These are phyloP conservation scores for Pseudocheirus occidentalis DNA, from an alignment of 2,797 vertebrate genomes.

Conservation along the genomic window DNA sequence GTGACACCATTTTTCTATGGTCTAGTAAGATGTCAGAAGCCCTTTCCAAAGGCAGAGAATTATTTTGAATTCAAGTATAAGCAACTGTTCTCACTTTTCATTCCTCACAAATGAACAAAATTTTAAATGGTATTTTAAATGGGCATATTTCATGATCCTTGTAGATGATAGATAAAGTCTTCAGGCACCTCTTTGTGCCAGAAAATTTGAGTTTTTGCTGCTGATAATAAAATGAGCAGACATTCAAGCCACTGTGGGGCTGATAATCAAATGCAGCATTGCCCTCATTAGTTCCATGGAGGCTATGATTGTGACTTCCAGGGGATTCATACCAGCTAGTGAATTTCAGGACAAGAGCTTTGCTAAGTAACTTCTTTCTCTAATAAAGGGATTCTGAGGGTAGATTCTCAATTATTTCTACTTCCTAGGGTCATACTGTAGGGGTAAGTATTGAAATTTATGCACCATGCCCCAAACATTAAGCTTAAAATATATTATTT, in stretches of 20 bases:
- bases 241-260: conserved; percentile 19
- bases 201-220: conserved; percentile 43
- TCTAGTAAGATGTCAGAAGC: conserved; percentile 18
- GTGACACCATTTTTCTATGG: conserved; percentile 28
- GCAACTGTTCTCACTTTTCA: conserved; percentile 54
- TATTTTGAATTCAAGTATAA: conserved; percentile 59
- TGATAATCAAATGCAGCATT: conserved; percentile 14
- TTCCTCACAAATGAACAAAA: conserved; percentile 54
- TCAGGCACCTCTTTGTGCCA: conserved; percentile 35
- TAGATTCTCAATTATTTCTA: conserved; percentile 50
- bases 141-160: conserved; percentile 23
- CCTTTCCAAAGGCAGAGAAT: conserved; percentile 43
- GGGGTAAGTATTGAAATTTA: conserved; percentile 49
- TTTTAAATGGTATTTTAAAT: conserved; percentile 36
- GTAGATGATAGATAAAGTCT: conserved; percentile 52
- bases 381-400: conserved; percentile 47
- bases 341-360: conserved; percentile 59
- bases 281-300: conserved; percentile 39
- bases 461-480: conserved; percentile 28
- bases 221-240: conserved; percentile 53
- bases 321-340: conserved; percentile 27
- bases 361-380: conserved; percentile 50
- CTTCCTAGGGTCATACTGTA: conserved; percentile 34
- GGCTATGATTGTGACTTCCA: conserved; percentile 29
- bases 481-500: conserved; percentile 41